phyloP scores from a whole-genome alignment of 2,113 vertebrate species.

The Chaetops frenatus region DNA sequence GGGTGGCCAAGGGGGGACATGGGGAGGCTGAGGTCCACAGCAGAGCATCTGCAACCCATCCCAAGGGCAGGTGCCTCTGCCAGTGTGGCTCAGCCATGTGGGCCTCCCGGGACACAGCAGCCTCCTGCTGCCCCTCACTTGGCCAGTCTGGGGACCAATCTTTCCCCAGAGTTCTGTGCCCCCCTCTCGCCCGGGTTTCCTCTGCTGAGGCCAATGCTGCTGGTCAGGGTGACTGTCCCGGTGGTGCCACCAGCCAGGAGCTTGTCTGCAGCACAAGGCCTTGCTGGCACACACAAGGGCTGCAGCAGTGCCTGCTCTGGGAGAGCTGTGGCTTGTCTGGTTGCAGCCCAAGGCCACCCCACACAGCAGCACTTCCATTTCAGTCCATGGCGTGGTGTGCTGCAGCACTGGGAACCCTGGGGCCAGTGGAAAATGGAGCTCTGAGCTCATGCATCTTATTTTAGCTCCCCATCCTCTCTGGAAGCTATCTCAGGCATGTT shows the following conservation, averaged over 20 bases:
- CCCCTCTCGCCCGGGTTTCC: not conserved
- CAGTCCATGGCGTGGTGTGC: not conserved
- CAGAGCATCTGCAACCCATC: not conserved
- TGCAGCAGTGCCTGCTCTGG: not conserved
- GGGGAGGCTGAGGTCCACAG: not conserved
- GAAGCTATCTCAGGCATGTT: constrained; percentile 75
- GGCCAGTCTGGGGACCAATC: not conserved
- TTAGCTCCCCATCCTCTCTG: constrained; percentile 70
- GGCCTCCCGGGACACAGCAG: not conserved
- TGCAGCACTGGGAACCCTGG: not conserved
- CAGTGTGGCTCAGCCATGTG: accelerated
- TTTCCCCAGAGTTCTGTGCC: not conserved
- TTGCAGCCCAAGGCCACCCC: not conserved
- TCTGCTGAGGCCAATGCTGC: not conserved
- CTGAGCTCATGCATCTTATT: constrained; percentile 72
- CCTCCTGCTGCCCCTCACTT: not conserved
- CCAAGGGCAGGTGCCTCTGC: not conserved
- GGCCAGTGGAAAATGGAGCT: constrained; percentile 52
- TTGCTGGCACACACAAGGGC: not conserved
- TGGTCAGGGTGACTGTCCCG: not conserved
- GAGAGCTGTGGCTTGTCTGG: accelerated
- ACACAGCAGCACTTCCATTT: not conserved
- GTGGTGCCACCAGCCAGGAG: not conserved
- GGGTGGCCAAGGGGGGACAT: not conserved
- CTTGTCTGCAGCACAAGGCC: not conserved